Evolutionary conservation across 2,888 invertebrate genomes (phyloP), one percentile per base, ranked within the genome.

Genomic region (Hoplodrina blanda): DNA sequence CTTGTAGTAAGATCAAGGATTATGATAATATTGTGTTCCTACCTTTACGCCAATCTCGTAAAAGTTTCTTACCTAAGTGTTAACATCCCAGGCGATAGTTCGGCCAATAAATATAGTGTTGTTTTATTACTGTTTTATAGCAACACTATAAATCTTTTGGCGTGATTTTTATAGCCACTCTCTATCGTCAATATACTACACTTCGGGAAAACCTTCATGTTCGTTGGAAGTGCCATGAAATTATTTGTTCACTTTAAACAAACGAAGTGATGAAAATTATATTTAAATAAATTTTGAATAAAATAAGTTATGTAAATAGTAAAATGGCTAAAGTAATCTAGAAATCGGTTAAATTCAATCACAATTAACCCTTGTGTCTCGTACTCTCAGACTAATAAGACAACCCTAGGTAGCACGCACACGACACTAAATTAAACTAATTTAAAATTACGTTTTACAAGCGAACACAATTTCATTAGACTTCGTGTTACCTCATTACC

Each of bases 61-160:
- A 77, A 76, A 72, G 37, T 72, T 54, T 41, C 13, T 17, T 17
- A 46, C 46, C 54, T 11, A 25, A 69, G 71, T 59, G 76, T 55
- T 41, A 49, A 53, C 54, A 50, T 53, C 52, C 25, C 54, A 7
- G 1, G 19, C 33, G 53, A 78, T 50, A 76, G 80, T 76, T 50
- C 19, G 7, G 0, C n/a, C 33, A 77, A 69, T 69, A 54, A 66
- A 79, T 55, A 66, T 54, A 53, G 33, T 50, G 61, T 46, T 41
- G 54, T 80, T 77, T 77, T 80, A 77, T 76, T 46, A 76, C 77
- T 62, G 50, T 57, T 62, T 80, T 62, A 73, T n/a, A 46, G 46
- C 1, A 46, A 49, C 61, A 49, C 61, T 33, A 54, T 64, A 62
- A 76, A 77, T 62, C 37, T 76, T 55, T 61, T 19, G 53, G 46